A percentile compares a stretch with the other conserved stretches of the same genome.
phyloP scores from a whole-genome alignment of 2,797 vertebrate species.

The Phataginus tetradactyla region DNA sequence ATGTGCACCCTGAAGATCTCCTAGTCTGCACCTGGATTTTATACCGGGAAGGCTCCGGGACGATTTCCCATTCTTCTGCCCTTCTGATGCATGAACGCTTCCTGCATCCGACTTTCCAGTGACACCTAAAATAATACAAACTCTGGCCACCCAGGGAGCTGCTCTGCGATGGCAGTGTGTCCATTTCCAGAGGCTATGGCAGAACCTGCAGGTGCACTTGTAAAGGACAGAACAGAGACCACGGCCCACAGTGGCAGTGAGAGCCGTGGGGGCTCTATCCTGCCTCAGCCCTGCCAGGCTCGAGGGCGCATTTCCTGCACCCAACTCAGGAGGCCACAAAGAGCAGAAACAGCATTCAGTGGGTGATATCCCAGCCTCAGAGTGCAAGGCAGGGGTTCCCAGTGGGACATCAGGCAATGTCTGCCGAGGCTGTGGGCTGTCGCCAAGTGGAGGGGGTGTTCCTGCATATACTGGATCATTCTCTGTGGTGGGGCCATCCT shows the following conservation, averaged over 20 bases:
- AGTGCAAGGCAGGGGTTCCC: neutral
- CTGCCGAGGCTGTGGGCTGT: neutral
- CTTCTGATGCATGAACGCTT: neutral
- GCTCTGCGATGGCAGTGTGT: accelerated
- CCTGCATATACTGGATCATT: neutral
- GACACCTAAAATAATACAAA: neutral
- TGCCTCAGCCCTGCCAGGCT: neutral
- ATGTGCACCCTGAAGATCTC: accelerated
- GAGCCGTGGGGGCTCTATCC: neutral
- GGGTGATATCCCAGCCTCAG: neutral
- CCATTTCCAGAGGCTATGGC: neutral
- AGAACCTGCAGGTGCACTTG: neutral
- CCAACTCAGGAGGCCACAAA: neutral
- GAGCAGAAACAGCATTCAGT: neutral
- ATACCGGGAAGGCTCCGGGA: accelerated
- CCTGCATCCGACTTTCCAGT: neutral
- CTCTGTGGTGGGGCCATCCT: accelerated
- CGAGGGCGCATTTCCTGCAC: neutral
- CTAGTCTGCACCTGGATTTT: accelerated
- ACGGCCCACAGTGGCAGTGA: no score
- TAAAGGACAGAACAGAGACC: no score
- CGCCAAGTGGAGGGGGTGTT: neutral
- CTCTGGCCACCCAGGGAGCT: neutral
- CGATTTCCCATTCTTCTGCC: accelerated
- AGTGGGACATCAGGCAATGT: neutral